Evolutionary conservation across 2,888 invertebrate species (phyloP), one percentile per base, ranked within the genome.

Genomic region (Drosophila infuscata): DNA sequence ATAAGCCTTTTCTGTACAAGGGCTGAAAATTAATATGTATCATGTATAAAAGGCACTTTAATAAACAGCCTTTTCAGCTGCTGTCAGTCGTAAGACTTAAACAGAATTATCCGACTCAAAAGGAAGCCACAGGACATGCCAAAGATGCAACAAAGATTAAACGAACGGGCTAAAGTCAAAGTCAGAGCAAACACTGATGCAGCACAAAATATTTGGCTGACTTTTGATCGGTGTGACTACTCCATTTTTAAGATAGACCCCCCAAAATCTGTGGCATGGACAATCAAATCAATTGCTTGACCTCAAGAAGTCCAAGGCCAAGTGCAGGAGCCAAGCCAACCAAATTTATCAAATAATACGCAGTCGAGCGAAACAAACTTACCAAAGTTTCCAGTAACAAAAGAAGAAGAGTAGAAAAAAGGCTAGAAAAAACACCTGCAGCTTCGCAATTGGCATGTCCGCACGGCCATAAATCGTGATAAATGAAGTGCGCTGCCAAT

Each of bases 401-500:
- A 30, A 38, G 20, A 25, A 20, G 15, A 57, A 29, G 6, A n/a
- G 38, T 8, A 30, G 35, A 33, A 20, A 20, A 29, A 11, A 20
- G 11, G 46, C 15, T 17, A 11, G 66, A 41, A 51, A 59, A 41
- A 60, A 61, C 77, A 89, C 71, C 88, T 87, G 88, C 88, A 78
- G 74, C 71, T 69, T 70, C 65, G 78, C 75, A 84, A 83, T 83
- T 84, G 75, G 56, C 71, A 59, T 74, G 66, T 81, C 70, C 52
- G 69, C 79, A 76, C 52, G 63, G 74, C 64, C 76, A 90, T 90
- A 90, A 90, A 87, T 90, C 76, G 56, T 83, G 87, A 89, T 90
- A 86, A 86, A 87, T 87, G 90, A 90, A 87, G 83, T 77, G 75
- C 71, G 63, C 71, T 74, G 81, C 70, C 89, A 64, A 66, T 82